A percentile compares a stretch with the other conserved stretches of the same genome.
phyloP scores from a whole-genome alignment of 1,140 invertebrate species.

The Pachypeltis micranthus region DNA sequence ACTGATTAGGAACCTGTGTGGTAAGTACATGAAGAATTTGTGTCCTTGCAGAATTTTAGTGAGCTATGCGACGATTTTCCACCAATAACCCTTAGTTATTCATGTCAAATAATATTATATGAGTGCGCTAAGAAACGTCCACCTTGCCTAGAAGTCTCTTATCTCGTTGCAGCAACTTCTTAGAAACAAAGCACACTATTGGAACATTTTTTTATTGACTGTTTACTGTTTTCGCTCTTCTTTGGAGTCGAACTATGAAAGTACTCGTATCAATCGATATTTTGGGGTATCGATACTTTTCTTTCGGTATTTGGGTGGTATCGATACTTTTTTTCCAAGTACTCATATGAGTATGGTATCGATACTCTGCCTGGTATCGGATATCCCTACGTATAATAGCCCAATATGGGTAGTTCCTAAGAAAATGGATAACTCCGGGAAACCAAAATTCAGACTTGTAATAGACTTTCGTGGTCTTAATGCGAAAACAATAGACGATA shows the following conservation, averaged over 20 bases:
- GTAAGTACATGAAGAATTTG: neutral
- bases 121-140: neutral
- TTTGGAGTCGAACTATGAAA: conserved; percentile 3
- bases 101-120: neutral
- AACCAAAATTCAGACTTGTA: too few species aligned
- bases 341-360: neutral
- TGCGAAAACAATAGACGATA: too few species aligned
- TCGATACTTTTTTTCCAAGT: conserved; percentile 8
- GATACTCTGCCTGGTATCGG: neutral
- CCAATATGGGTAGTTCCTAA: too few species aligned
- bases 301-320: conserved; percentile 6
- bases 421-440: too few species aligned
- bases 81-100: neutral
- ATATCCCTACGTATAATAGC: too few species aligned
- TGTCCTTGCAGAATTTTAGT: neutral
- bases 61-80: neutral
- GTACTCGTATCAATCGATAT: neutral
- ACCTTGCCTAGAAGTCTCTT: neutral
- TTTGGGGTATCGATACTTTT: conserved; percentile 8
- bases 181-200: neutral
- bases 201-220: neutral
- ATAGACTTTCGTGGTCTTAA: too few species aligned
- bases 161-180: neutral
- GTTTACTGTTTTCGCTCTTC: neutral
- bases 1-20: neutral